Conservation (phyloP, 2,888 invertebrate species). For the Rhagonycha fulva region DNA sequence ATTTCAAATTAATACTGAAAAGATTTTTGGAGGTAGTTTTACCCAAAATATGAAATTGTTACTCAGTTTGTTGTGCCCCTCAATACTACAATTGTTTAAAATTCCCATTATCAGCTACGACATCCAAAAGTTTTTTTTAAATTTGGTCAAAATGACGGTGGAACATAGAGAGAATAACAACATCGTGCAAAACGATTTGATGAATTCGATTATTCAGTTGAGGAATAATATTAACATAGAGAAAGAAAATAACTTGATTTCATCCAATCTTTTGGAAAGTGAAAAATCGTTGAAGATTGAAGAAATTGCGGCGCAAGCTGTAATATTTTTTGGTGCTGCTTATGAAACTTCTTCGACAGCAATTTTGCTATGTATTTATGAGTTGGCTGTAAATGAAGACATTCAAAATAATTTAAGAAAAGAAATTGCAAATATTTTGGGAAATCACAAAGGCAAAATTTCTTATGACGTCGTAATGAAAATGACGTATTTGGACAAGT, state of each 20-base stretch:
- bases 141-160: background rate
- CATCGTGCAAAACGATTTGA: background rate
- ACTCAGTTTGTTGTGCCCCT: background rate
- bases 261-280: background rate
- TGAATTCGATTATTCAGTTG: background rate
- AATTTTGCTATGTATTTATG: constrained; percentile 56
- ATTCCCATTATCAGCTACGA: background rate
- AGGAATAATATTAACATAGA: background rate
- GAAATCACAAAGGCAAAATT: constrained; percentile 49
- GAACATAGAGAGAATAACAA: background rate
- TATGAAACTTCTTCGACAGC: constrained; percentile 50
- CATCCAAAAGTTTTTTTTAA: background rate
- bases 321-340: constrained; percentile 44
- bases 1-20: background rate
- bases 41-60: background rate
- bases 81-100: background rate
- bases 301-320: constrained; percentile 38
- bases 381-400: constrained; percentile 55
- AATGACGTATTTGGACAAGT: constrained; percentile 57
- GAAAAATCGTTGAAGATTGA: background rate
- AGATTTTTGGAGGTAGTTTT: background rate
- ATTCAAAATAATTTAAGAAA: constrained; percentile 53
- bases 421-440: constrained; percentile 52
- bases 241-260: background rate
- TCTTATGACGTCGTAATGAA: constrained; percentile 56